Conservation (phyloP, 2,888 invertebrate species). For the Empis stercorea region DNA sequence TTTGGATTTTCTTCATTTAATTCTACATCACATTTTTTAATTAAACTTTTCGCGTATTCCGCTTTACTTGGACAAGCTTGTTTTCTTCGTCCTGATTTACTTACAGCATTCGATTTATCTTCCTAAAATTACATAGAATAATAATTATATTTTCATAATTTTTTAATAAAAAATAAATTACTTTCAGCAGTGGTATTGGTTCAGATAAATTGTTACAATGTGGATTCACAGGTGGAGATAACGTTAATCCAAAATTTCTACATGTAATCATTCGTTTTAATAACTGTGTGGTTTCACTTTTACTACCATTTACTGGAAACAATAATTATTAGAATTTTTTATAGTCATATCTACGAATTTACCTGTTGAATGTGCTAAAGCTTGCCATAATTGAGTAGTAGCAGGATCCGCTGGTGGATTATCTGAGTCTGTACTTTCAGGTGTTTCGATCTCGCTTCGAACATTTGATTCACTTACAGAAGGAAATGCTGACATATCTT, state of each 20-base stretch:
- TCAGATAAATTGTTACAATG: not conserved
- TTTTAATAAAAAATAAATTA: not conserved
- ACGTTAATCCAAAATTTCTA: conserved; percentile 58
- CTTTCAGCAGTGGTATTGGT: conserved; percentile 2
- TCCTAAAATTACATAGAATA: conserved; percentile 18
- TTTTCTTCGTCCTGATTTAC: conserved; percentile 52
- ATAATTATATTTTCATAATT: not conserved
- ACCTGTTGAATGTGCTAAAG: conserved; percentile 35
- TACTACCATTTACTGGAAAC: conserved; percentile 37
- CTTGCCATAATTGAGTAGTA: conserved; percentile 37
- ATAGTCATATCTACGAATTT: too few relatives aligned
- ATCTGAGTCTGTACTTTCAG: conserved; percentile 33
- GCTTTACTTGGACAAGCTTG: conserved; percentile 60
- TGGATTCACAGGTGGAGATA: conserved; percentile 31
- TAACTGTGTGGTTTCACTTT: conserved; percentile 62
- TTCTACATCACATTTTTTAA: conserved; percentile 14
- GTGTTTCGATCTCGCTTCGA: conserved; percentile 14
- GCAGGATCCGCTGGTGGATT: conserved; percentile 35
- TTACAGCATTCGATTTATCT: conserved; percentile 20
- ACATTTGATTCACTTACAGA: conserved; percentile 10
- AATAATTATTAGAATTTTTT: conserved; percentile 7
- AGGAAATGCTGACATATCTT: conserved; percentile 10
- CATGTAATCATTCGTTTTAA: conserved; percentile 64
- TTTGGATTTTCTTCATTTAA: conserved; percentile 12
- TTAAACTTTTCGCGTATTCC: conserved; percentile 14